Evolutionary conservation across 2,888 invertebrate genomes (phyloP).

Genomic region (Orthosia gothica): DNA sequence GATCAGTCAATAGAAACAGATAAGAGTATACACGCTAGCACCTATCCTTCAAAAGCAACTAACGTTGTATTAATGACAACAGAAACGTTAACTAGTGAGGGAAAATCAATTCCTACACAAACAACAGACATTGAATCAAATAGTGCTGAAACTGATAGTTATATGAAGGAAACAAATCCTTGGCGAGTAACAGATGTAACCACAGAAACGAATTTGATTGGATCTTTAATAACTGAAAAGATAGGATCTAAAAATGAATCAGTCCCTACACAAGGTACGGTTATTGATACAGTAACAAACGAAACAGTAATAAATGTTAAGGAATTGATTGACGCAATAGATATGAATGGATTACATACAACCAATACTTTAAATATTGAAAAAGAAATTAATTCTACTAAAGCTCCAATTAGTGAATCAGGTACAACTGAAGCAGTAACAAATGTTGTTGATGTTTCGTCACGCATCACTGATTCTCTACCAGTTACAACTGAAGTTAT

Average conservation of each 20-base stretch:
- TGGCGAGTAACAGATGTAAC: conserved; percentile 9
- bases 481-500: conserved; percentile 5
- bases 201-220: conserved; percentile 12
- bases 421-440: conserved; percentile 22
- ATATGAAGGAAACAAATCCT: conserved; percentile 28
- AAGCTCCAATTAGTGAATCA: conserved; percentile 10
- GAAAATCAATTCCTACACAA: neutral
- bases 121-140: conserved; percentile 2
- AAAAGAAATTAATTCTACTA: conserved; percentile 3
- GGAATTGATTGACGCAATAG: neutral
- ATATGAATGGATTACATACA: conserved; percentile 18
- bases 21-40: neutral
- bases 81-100: conserved; percentile 8
- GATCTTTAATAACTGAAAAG: conserved; percentile 10
- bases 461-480: neutral
- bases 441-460: neutral
- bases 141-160: conserved; percentile 32
- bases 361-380: conserved; percentile 1
- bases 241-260: neutral
- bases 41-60: neutral
- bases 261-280: neutral
- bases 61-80: conserved; percentile 12
- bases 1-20: conserved; percentile 14
- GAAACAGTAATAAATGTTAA: conserved; percentile 12
- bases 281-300: conserved; percentile 4